Base-by-base conservation (phyloP, 2,113 vertebrate species). In the Hymenochirus boettgeri region DNA sequence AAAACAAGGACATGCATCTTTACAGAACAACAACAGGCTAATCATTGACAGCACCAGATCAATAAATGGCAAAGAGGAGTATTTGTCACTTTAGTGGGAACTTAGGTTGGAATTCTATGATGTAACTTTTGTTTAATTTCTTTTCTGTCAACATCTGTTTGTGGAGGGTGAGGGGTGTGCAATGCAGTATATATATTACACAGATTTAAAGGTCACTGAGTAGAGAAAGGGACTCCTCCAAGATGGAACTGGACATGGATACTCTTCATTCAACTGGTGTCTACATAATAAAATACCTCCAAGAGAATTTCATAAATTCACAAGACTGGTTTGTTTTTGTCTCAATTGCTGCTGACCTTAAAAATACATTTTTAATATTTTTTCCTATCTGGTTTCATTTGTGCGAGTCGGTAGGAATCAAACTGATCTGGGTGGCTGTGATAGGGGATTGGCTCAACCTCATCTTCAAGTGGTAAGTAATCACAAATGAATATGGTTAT, bases 381-480 rank as follows among this genome's bases (percentile, higher is more conserved):
- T 97, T 99, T 76, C 96, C 96, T 2, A 83, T 97, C 69, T 99
- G 95, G 93, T 95, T 99, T 72, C 93, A 97, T 67, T 57, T 94
- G 59, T 85, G 70, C 0, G 72, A 92, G 37, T 76, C 86, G 0
- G 96, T 98, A 76, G 95, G 89, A 66, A 70, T 96, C 80, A 91
- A 89, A 63, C 92, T 99, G 18, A 88, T 99, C 75, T 99, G 96
- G 96, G 94, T 97, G 75, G 91, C 95, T 0, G 96, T 98, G 56
- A 86, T 99, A 0, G 96, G 96, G 2, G 96, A 99, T 79, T 99
- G 96, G 96, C 82, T 99, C 57, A 99, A 99, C 79, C 77, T 99
- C 7, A 85, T 99, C 73, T 96, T 96, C 75, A 99, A 99, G 79
- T 99, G 96, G 96, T 97, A 75, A 86, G 90, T 82, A 33, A 33